Percentiles rank a stretch among this genome's conserved stretches.
These are phyloP conservation scores for Sinocyclocheilus rhinocerous DNA, from an alignment of 2,113 vertebrate species.

Conservation along the genomic window DNA sequence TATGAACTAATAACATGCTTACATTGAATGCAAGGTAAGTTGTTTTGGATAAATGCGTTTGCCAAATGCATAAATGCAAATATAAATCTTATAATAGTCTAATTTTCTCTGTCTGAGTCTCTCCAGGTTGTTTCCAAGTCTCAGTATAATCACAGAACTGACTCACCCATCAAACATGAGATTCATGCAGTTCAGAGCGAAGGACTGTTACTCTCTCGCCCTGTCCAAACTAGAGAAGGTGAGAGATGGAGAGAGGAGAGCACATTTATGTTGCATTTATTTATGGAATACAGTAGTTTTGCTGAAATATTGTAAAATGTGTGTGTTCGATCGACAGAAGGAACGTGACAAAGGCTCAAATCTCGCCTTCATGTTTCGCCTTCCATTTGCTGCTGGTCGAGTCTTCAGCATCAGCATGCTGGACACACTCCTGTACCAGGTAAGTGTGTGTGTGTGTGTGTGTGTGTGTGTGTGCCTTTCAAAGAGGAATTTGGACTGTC, in stretches of 20 bases:
- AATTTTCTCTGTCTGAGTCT: not conserved
- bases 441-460: slow-evolving; percentile 60
- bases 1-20: not conserved
- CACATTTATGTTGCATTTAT: not conserved
- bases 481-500: not conserved
- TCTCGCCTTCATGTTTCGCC: slow-evolving; percentile 87
- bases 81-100: not conserved
- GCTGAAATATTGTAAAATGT: not conserved
- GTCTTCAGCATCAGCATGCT: slow-evolving; percentile 90
- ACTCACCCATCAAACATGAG: slow-evolving; percentile 97
- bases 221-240: slow-evolving; percentile 96
- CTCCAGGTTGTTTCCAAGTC: slow-evolving; percentile 89
- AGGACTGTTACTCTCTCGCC: slow-evolving; percentile 94
- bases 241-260: slow-evolving; percentile 49
- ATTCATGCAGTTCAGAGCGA: slow-evolving; percentile 97
- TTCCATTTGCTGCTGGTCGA: slow-evolving; percentile 85
- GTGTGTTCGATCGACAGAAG: slow-evolving; percentile 71
- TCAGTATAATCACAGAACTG: slow-evolving; percentile 95
- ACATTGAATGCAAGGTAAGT: not conserved
- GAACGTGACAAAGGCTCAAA: slow-evolving; percentile 87
- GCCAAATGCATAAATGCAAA: not conserved
- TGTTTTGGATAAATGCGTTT: not conserved
- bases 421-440: slow-evolving; percentile 87
- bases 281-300: not conserved
- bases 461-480: not conserved